Conservation (phyloP, 2,113 vertebrate species). For the Burhinus bistriatus region DNA sequence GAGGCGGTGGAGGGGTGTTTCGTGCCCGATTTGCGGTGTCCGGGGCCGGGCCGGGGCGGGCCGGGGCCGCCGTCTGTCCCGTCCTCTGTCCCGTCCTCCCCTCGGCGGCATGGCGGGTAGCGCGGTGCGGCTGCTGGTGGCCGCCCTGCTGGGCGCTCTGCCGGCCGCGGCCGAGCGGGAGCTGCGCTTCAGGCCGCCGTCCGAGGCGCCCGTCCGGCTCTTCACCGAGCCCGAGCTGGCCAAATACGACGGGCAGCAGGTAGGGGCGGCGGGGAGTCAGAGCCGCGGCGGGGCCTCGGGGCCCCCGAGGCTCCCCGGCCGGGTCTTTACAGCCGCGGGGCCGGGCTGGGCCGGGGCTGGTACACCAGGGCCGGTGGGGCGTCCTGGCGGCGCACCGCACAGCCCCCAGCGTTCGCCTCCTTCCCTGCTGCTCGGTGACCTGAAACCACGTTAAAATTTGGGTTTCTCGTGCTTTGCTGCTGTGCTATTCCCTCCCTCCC, state of each 20-base stretch:
- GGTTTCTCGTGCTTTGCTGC: not conserved
- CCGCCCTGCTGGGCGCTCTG: not conserved
- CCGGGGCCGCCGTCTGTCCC: not conserved
- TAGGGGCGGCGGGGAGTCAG: not conserved
- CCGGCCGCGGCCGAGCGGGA: not conserved
- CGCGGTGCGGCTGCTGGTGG: not conserved
- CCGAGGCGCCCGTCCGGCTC: slow-evolving; percentile 78
- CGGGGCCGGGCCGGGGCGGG: not conserved
- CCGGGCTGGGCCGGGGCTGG: not conserved
- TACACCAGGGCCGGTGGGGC: slow-evolving; percentile 8
- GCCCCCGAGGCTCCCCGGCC: not conserved
- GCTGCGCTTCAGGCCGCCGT: slow-evolving; percentile 39
- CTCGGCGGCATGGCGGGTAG: not conserved
- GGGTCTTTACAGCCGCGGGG: too few relatives aligned
- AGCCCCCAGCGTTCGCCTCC: not conserved
- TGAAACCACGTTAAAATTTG: rapidly evolving
- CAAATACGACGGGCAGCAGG: slow-evolving; percentile 84
- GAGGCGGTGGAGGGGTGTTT: too few relatives aligned
- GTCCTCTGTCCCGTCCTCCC: not conserved
- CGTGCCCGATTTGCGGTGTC: too few relatives aligned
- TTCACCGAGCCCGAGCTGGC: slow-evolving; percentile 90
- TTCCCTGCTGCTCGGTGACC: not conserved
- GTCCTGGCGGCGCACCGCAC: too few relatives aligned
- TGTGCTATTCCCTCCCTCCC: not conserved
- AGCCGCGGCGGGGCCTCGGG: too few relatives aligned